Evolutionary conservation across 30 jellyfish, hydroid and myxozoan genomes (phyloP), one percentile per base, ranked within the genome.

Genomic region (Calvadosia cruxmelitensis): DNA sequence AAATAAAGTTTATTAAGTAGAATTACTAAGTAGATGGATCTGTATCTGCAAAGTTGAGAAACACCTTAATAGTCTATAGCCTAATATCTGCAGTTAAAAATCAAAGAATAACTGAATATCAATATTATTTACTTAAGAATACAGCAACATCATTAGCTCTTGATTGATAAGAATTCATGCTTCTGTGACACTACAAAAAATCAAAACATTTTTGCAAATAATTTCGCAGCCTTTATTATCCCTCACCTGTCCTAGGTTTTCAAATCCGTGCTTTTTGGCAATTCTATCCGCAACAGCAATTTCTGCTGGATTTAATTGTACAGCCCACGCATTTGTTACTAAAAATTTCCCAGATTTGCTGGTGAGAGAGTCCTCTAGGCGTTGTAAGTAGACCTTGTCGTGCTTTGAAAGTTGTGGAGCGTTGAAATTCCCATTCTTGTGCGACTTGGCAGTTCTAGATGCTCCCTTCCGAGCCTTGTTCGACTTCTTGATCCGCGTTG

Each of bases 321-420:
- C 98, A 5, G 98, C 98, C 98, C 98, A 89, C 5, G 98, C 76
- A 67, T 89, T 89, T 49, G 98, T 89, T 42, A 49, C 76, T 35
- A 89, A 65, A 25, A 89, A 78, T 42, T 68, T 73, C 26, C 94
- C 95, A 25, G 71, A 80, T 70, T 81, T 72, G 62, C 93, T 79
- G 29, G 93, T 82, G 51, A 89, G 66, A 48, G 98, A 82, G 84
- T 89, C 98, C 66, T 89, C 98, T 67, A 89, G 36, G 33, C 76
- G 80, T 57, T 84, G 80, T 75, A 89, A 81, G 74, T 89, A 76
- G 7, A 65, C 66, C 78, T 77, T 89, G 52, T 89, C 98, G 25
- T 77, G 76, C 31, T 76, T 73, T 53, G 82, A 48, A 28, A 89
- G 63, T 50, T 89, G 98, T 65, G 93, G 98, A n/a, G 94, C 98